Evolutionary conservation across 1,140 invertebrate species (phyloP), one percentile per base, ranked within the genome.

Genomic region (Drosophila nikananu): DNA sequence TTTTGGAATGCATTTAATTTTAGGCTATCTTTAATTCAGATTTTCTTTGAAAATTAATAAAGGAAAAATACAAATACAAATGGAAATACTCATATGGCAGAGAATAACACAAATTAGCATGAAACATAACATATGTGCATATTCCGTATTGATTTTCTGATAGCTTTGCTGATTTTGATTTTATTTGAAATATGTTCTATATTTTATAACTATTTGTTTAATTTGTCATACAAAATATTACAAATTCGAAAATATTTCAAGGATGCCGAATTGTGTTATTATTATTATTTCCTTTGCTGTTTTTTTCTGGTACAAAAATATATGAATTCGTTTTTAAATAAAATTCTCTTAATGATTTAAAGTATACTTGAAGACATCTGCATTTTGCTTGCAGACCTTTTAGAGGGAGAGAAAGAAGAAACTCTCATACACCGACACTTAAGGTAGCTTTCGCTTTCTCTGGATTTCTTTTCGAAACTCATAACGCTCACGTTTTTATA

Each of bases 401-500:
- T 21, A 6, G 42, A 6, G 41, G 10, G 9, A 42, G 19, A 44
- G 10, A 46, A 46, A 44, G 10, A 12, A 21, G n/a, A 10, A 9
- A 10, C 37, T 7, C 15, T n/a, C 41, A 4, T 2, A 46, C 3
- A 21, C 5, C 2, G 1, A 49, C 46, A 49, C 23, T 49, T 49
- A 49, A 49, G 46, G 13, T 23, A 23, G 21, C 27, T 23, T 1
- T 49, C 3, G 23, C 17, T 10, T 25, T 51, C 35, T 15, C 25
- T 32, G 19, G 17, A 30, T 21, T 61, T 21, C 25, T 42, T 46
- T 48, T 49, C 15, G 19, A 35, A 48, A 23, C 41, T 35, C 66
- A 70, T 55, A 71, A 68, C 25, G n/a, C 15, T 19, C 30, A 32
- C 42, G 49, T 61, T 77, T 86, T 86, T 73, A 80, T 74, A 80